Percentiles rank a stretch among this genome's conserved stretches.
These are phyloP conservation scores for Drosophila gunungcola DNA, from an alignment of 1,140 invertebrate species.

Conservation along the genomic window DNA sequence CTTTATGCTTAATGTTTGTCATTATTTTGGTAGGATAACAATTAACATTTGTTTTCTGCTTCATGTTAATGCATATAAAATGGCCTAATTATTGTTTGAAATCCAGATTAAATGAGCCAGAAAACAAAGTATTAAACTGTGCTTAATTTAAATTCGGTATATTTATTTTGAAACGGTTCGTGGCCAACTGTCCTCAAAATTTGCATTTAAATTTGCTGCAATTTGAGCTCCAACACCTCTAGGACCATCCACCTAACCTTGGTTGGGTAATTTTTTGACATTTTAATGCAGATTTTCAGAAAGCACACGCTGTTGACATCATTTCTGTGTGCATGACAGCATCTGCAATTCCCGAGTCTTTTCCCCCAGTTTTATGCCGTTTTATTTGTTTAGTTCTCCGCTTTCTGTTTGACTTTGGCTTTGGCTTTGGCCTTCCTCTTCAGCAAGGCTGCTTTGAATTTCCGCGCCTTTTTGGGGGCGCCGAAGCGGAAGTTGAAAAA, in stretches of 20 bases:
- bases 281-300: constrained; percentile 35
- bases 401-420: constrained; percentile 40
- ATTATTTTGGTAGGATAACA: neutral
- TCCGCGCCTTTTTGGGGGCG: constrained; percentile 36
- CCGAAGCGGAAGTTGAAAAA: constrained; percentile 62
- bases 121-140: neutral
- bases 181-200: constrained; percentile 19
- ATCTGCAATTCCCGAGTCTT: constrained; percentile 25
- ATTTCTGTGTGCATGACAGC: constrained; percentile 60
- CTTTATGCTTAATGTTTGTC: neutral
- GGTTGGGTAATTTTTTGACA: constrained; percentile 30
- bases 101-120: neutral
- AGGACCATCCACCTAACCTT: neutral
- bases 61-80: neutral
- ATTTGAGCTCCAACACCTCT: constrained; percentile 1
- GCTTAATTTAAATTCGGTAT: neutral
- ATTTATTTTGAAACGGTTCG: neutral
- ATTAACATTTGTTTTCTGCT: neutral
- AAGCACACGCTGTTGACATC: constrained; percentile 53
- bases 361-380: constrained; percentile 31
- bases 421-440: constrained; percentile 36
- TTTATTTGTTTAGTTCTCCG: constrained; percentile 70
- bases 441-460: constrained; percentile 30
- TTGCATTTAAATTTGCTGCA: constrained; percentile 30
- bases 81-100: neutral